A percentile compares a stretch with the other conserved stretches of the same genome.
Evolutionary conservation across 2,797 vertebrate species (phyloP).

Genomic region (Sternarchorhynchus goeldii): DNA sequence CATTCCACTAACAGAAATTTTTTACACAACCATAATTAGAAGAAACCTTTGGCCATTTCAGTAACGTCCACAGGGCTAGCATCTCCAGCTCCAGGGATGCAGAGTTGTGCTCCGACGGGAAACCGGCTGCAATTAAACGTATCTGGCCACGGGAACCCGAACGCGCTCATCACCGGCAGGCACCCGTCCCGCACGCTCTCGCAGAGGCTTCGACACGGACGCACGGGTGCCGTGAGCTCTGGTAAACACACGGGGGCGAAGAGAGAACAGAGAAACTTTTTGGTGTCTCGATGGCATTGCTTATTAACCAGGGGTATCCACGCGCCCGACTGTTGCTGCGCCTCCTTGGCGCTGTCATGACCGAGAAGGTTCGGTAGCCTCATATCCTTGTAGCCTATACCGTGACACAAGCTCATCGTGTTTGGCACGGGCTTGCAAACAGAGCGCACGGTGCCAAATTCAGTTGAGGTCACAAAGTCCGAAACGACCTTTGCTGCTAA

Average conservation of each 20-base stretch:
- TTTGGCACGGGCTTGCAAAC: conserved; percentile 77
- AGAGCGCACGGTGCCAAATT: conserved; percentile 67
- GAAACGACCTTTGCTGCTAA: conserved; percentile 31
- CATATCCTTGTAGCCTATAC: conserved; percentile 80
- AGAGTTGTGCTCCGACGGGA: conserved; percentile 73
- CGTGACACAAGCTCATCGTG: conserved; percentile 77
- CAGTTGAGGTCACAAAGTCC: conserved; percentile 60
- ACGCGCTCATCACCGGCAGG: conserved; percentile 81
- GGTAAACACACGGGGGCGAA: conserved; percentile 80
- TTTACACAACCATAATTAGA: neutral
- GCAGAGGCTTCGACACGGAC: conserved; percentile 77
- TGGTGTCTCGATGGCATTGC: conserved; percentile 79
- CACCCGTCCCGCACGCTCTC: conserved; percentile 78
- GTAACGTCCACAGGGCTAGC: conserved; percentile 25
- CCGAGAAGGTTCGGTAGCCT: conserved; percentile 82
- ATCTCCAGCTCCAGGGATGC: conserved; percentile 71
- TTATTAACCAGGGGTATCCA: conserved; percentile 82
- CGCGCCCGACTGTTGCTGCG: conserved; percentile 78
- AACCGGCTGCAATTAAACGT: conserved; percentile 82
- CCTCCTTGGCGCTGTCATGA: conserved; percentile 77
- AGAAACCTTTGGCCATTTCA: conserved; percentile 6
- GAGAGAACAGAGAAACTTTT: conserved; percentile 82
- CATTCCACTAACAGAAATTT: neutral
- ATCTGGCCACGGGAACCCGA: conserved; percentile 83
- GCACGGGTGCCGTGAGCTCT: conserved; percentile 72